Percentiles rank a stretch among this genome's conserved stretches.
These are phyloP conservation scores for Cephalopachus bancanus DNA, from an alignment of 2,797 vertebrate genomes.

Conservation along the genomic window DNA sequence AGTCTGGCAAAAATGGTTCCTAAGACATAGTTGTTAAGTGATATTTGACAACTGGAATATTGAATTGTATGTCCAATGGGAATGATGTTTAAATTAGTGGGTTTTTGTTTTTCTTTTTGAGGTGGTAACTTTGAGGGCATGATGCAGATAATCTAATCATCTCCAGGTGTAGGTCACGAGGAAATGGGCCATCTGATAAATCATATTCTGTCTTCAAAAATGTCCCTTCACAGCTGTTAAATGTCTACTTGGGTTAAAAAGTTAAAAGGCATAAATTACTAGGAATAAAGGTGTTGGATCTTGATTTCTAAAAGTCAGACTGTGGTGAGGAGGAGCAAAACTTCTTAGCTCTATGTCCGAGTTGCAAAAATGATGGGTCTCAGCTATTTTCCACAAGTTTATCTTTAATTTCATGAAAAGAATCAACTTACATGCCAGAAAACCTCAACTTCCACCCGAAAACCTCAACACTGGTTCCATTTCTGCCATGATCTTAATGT, in stretches of 20 bases:
- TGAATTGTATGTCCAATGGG: not conserved
- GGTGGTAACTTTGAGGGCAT: not conserved
- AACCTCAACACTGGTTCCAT: not conserved
- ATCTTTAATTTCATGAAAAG: slow-evolving; percentile 26
- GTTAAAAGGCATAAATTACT: not conserved
- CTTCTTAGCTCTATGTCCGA: not conserved
- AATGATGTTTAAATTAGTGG: not conserved
- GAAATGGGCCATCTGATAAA: not conserved
- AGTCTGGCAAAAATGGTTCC: not conserved
- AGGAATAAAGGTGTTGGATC: not conserved
- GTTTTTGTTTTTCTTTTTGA: not conserved
- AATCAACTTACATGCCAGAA: not conserved
- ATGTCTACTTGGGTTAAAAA: not conserved
- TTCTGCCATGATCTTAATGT: not conserved
- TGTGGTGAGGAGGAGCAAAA: not conserved
- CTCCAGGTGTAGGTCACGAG: not conserved
- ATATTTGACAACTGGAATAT: slow-evolving; percentile 22
- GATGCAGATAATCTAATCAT: not conserved
- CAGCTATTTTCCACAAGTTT: not conserved
- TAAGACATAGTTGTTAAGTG: slow-evolving; percentile 44
- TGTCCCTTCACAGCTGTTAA: not conserved
- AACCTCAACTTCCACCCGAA: not conserved
- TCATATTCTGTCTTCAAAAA: not conserved
- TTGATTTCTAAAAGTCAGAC: not conserved
- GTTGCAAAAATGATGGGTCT: not conserved